A percentile compares a stretch with the other conserved stretches of the same genome.
Evolutionary conservation across 2,888 invertebrate genomes (phyloP).

Genomic region (Phymatocera aterrima): DNA sequence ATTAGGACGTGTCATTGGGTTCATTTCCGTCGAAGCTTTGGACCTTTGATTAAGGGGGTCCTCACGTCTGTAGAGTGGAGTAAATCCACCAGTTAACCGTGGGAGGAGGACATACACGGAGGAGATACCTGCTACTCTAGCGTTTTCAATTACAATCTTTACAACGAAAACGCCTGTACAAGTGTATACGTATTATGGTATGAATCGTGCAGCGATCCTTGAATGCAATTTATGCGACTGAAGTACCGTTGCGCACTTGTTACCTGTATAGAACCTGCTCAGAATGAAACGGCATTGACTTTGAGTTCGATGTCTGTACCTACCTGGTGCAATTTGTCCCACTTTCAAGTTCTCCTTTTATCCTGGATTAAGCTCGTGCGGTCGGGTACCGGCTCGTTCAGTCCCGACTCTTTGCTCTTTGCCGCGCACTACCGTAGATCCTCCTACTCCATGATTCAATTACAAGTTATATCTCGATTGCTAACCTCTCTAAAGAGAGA

Average conservation of each 20-base stretch:
- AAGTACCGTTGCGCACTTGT: neutral
- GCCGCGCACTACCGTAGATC: neutral
- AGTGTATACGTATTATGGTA: too few species aligned
- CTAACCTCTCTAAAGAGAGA: neutral
- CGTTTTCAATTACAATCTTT: neutral
- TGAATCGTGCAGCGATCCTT: neutral
- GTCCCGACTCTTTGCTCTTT: neutral
- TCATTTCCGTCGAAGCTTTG: neutral
- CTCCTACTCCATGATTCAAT: neutral
- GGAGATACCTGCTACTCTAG: neutral
- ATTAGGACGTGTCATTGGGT: neutral
- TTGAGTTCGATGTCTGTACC: neutral
- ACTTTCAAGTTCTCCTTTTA: slow-evolving; percentile 1
- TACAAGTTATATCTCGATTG: neutral
- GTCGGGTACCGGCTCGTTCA: neutral
- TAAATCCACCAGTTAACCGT: neutral
- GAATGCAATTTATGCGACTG: neutral
- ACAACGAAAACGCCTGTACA: neutral
- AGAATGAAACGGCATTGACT: neutral
- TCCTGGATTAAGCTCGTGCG: neutral
- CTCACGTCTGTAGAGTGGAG: neutral
- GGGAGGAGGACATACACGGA: neutral
- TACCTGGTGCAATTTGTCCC: neutral
- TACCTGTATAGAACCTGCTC: too few species aligned
- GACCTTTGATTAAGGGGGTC: neutral